These are phyloP conservation scores for Carettochelys insculpta DNA, from an alignment of 2,113 vertebrate species.

Conservation along the genomic window DNA sequence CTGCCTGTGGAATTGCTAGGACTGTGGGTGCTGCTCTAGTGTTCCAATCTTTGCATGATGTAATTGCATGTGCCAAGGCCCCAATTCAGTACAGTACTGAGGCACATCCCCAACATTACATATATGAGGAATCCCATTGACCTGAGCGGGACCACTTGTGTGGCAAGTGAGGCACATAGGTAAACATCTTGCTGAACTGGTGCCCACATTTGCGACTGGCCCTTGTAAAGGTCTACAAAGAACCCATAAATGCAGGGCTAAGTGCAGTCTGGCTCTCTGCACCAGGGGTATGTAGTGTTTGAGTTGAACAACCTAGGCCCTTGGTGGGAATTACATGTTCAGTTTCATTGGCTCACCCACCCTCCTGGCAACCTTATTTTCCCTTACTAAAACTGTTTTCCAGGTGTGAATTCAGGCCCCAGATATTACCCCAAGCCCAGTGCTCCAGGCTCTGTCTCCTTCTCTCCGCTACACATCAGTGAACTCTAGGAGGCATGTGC, in stretches of 20 bases:
- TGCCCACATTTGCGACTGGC: neutral
- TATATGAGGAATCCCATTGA: neutral
- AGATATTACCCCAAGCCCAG: too few relatives aligned
- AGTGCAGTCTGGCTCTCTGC: neutral
- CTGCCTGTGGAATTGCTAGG: neutral
- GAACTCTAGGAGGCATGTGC: too few relatives aligned
- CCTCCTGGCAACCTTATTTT: too few relatives aligned
- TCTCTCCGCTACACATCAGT: too few relatives aligned
- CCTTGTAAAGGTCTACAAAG: neutral
- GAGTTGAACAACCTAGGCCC: too few relatives aligned
- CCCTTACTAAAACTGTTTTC: too few relatives aligned
- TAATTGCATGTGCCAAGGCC: neutral
- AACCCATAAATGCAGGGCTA: neutral
- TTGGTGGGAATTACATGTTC: too few relatives aligned
- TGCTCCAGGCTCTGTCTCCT: too few relatives aligned
- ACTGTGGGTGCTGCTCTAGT: neutral
- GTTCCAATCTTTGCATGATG: neutral
- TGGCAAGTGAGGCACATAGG: neutral
- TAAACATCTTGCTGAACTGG: neutral
- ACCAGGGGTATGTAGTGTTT: neutral
- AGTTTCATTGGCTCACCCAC: too few relatives aligned
- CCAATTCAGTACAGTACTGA: neutral
- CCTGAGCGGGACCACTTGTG: neutral
- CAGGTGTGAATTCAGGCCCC: too few relatives aligned
- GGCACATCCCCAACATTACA: neutral